phyloP scores from a whole-genome alignment of 2,797 vertebrate genomes.

The Chlorospingus flavigularis region DNA sequence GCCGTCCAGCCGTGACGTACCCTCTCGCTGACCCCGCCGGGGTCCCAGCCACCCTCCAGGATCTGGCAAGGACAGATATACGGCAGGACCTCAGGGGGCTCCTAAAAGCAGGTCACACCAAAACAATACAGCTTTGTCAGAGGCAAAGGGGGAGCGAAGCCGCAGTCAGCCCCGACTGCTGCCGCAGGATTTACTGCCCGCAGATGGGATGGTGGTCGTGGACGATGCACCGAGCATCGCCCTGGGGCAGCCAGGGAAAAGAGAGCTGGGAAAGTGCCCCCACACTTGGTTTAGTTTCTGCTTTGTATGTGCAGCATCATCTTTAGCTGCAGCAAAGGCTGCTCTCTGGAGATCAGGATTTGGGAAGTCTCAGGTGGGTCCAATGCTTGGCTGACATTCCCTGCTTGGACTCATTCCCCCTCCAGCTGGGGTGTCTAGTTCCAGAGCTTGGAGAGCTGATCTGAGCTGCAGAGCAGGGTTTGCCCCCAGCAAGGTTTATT shows the following conservation, averaged over 20 bases:
- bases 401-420: not conserved
- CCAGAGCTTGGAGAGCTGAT: not conserved
- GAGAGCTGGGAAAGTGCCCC: not conserved
- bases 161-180: rapidly evolving
- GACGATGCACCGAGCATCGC: not conserved
- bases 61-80: constrained; percentile 28
- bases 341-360: rapidly evolving
- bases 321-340: not conserved
- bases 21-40: not conserved
- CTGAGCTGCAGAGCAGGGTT: not conserved
- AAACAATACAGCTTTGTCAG: constrained; percentile 50
- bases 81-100: constrained; percentile 11
- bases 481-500: not conserved
- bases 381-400: not conserved
- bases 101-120: not conserved
- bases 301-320: not conserved
- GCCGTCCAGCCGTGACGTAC: not conserved
- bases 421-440: not conserved
- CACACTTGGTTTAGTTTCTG: not conserved
- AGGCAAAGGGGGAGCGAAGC: not conserved
- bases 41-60: not conserved
- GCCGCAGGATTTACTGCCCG: not conserved
- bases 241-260: not conserved
- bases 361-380: not conserved
- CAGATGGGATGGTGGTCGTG: not conserved